Evolutionary conservation across 2,888 invertebrate genomes (phyloP).

Genomic region (Eristalis arbustorum): DNA sequence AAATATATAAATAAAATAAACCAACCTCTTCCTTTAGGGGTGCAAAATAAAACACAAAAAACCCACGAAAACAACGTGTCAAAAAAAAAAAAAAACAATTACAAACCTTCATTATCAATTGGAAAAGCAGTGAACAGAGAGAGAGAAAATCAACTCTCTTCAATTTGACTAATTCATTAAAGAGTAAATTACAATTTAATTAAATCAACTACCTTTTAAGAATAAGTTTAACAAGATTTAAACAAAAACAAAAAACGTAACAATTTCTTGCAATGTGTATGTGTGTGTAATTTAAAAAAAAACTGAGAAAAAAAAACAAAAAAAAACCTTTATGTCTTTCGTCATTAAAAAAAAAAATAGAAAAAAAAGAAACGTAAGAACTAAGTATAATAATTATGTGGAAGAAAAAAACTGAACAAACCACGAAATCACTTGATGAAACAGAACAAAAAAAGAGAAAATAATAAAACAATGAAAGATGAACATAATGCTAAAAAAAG

Average conservation of each 20-base stretch:
- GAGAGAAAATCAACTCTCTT: conserved; percentile 28
- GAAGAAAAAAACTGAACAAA: conserved; percentile 42
- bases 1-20: conserved; percentile 52
- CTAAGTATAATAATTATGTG: background rate
- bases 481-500: conserved; percentile 24
- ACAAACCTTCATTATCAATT: conserved; percentile 48
- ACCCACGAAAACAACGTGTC: too few species aligned
- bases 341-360: conserved; percentile 66
- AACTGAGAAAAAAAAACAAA: conserved; percentile 43
- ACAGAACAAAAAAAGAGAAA: conserved; percentile 25
- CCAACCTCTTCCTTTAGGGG: background rate
- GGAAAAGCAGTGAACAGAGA: conserved; percentile 37
- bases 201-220: conserved; percentile 64
- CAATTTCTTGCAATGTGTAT: conserved; percentile 70
- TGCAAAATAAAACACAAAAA: background rate
- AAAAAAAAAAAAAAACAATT: background rate
- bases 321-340: conserved; percentile 67
- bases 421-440: conserved; percentile 58
- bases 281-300: conserved; percentile 68
- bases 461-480: conserved; percentile 17
- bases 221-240: conserved; percentile 58
- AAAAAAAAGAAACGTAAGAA: background rate
- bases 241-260: conserved; percentile 43
- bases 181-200: conserved; percentile 24
- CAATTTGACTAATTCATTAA: conserved; percentile 66